Evolutionary conservation across 2,113 vertebrate species (phyloP).

Genomic region (Zapornia atra): DNA sequence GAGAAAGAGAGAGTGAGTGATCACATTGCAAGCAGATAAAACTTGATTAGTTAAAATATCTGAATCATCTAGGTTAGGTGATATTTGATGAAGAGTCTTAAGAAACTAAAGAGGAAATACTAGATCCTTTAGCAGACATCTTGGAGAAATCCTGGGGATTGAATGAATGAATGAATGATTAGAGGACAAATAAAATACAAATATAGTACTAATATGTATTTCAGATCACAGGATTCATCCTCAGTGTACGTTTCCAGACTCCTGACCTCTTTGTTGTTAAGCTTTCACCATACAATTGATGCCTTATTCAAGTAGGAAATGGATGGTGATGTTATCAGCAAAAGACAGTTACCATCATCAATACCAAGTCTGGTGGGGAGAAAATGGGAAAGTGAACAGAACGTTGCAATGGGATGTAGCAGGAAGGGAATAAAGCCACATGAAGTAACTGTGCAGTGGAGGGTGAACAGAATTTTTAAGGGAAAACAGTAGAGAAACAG

Average conservation of each 20-base stretch:
- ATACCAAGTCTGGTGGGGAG: neutral
- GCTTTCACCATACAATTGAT: neutral
- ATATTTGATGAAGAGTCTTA: neutral
- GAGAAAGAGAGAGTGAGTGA: neutral
- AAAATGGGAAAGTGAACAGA: neutral
- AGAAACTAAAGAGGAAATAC: neutral
- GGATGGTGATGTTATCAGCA: neutral
- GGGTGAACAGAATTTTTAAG: neutral
- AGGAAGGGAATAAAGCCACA: neutral
- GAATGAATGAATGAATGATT: neutral
- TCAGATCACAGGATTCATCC: neutral
- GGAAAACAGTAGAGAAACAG: neutral
- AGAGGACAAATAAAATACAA: neutral
- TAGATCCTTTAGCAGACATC: neutral
- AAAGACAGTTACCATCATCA: neutral
- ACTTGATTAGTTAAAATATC: neutral
- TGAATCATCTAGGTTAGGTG: neutral
- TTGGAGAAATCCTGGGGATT: neutral
- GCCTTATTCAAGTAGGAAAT: neutral
- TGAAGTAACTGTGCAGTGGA: neutral
- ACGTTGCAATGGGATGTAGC: neutral
- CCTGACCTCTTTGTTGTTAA: neutral
- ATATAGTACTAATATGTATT: neutral
- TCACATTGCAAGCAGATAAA: neutral
- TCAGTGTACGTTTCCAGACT: neutral